phyloP scores from a whole-genome alignment of 2,888 invertebrate genomes.

The Argyresthia goedartella region DNA sequence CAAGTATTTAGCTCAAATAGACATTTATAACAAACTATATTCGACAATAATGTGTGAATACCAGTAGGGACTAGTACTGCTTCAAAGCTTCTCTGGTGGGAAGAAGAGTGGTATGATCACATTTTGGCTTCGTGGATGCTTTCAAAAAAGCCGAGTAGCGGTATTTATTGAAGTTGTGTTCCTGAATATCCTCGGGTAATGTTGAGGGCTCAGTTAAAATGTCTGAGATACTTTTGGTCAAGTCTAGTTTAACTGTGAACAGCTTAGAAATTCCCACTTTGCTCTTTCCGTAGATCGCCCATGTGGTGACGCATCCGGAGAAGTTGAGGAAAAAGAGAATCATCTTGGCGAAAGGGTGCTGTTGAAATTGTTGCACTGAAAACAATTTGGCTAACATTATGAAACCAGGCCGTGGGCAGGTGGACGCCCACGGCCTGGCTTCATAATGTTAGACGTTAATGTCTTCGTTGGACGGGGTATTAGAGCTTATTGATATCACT shows the following conservation, averaged over 20 bases:
- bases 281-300: neutral
- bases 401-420: too few species aligned
- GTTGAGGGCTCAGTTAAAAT: neutral
- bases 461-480: too few species aligned
- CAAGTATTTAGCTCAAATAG: too few species aligned
- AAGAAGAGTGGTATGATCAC: conserved; percentile 10
- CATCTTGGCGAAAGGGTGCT: too few species aligned
- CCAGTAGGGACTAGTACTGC: conserved; percentile 6
- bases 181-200: neutral
- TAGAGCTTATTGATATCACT: too few species aligned
- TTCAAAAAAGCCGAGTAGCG: neutral
- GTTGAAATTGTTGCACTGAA: too few species aligned
- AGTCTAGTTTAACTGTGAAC: neutral
- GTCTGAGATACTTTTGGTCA: neutral
- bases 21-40: too few species aligned
- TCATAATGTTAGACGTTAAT: too few species aligned
- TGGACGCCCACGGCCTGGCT: too few species aligned
- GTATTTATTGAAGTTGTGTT: neutral
- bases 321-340: too few species aligned
- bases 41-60: too few species aligned
- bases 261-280: conserved; percentile 2
- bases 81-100: conserved; percentile 12
- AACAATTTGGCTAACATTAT: too few species aligned
- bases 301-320: neutral
- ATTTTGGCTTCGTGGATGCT: conserved; percentile 6